phyloP scores from a whole-genome alignment of 2,113 vertebrate species.

The Synodontis membranacea region DNA sequence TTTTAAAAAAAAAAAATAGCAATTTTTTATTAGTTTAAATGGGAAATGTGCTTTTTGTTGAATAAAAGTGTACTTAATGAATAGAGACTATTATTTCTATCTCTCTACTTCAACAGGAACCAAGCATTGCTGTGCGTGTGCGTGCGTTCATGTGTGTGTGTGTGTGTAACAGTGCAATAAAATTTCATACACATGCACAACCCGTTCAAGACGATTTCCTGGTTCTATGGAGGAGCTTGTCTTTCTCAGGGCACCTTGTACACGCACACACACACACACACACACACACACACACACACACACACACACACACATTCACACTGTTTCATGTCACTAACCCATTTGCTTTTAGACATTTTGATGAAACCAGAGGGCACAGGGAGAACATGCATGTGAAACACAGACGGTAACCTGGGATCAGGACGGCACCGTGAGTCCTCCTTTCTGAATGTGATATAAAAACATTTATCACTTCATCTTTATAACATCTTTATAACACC shows the following conservation, averaged over 20 bases:
- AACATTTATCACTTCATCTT: not conserved
- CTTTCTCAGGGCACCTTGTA: not conserved
- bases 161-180: not conserved
- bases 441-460: not conserved
- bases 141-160: not conserved
- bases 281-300: not conserved
- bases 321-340: not conserved
- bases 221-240: not conserved
- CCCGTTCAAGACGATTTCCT: not conserved
- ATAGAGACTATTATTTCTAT: not conserved
- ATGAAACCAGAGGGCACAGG: not conserved
- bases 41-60: not conserved
- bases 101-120: not conserved
- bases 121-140: not conserved
- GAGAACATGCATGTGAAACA: not conserved
- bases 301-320: not conserved
- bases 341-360: not conserved
- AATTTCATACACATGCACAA: slow-evolving; percentile 14
- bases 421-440: no score
- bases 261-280: not conserved
- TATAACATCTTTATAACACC: not conserved
- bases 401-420: no score
- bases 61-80: not conserved
- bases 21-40: not conserved
- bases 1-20: no score